Evolutionary conservation across 2,888 invertebrate genomes (phyloP), one percentile per base, ranked within the genome.

Genomic region (Leucozona laternaria): DNA sequence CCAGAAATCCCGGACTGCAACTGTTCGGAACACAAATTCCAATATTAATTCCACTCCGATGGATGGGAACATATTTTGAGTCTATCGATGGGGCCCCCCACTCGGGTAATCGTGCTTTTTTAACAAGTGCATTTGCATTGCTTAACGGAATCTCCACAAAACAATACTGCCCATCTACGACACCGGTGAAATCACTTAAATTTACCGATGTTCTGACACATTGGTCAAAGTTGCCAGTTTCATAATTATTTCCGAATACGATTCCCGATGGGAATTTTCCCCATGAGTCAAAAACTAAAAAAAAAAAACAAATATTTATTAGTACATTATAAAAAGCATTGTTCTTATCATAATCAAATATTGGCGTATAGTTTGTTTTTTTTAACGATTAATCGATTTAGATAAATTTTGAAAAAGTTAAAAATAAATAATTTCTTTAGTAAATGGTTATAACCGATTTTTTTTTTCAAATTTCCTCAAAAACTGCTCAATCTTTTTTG

Each of bases 271-370:
- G 90, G 4, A 90, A 37, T 88, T 91, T 91, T 11, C 90, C 90
- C 45, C 89, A 89, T 10, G 91, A 89, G 88, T 92, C 92, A 2
- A 91, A 31, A 90, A 92, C 91, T 91, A 57, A 43, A 86, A 89
- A 4, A 48, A 13, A 50, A 22, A n/a, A n/a, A 43, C 0, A 43
- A 13, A 15, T 40, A 15, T 40, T 40, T 40, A 10, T 15, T 15
- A 40, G 6, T 40, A n/a, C n/a, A n/a, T n/a, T n/a, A n/a, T n/a
- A 13, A 5, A 40, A 15, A 5, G 1, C 2, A 13, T 43, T n/a
- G 2, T n/a, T n/a, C n/a, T n/a, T 43, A 13, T 37, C 37, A 34
- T 13, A 37, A n/a, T n/a, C n/a, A n/a, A n/a, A n/a, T n/a, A n/a
- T n/a, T n/a, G n/a, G n/a, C n/a, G n/a, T n/a, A n/a, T n/a, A n/a